Base-by-base conservation (phyloP, 1,140 invertebrate species). In the Papilio glaucus region DNA sequence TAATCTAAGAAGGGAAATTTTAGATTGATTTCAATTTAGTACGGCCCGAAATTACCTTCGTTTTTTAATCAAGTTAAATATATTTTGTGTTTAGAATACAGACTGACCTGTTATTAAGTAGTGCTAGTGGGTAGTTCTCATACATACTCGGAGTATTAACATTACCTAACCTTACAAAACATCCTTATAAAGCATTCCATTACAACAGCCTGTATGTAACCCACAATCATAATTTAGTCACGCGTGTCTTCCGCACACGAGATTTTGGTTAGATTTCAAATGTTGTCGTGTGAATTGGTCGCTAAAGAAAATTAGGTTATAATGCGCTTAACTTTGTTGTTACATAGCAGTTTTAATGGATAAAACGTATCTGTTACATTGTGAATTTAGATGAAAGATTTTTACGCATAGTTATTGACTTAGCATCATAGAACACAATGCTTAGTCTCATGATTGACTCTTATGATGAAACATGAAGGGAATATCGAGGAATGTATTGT, bases 171-270 rank as follows among this genome's bases (percentile, higher is more conserved):
- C 0, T 49, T 10, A 49, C 45, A 49, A 49, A 49, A 49, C 15
- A 6, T 49, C 15, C 39, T 18, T 33, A 33, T 49, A 49, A 18
- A 49, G 15, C 5, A 9, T 2, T 49, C 15, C 10, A 60, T 60
- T 60, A 57, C 53, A 26, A 29, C 53, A 26, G 3, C 13, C 39
- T 12, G 13, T 29, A 10, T 38, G 7, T 62, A 10, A 18, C 33
- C 15, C n/a, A 62, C n/a, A 78, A 81, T 81, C 71, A 75, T 75
- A 13, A 72, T 74, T 73, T 76, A 73, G 76, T 72, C 72, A 77
- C 77, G 73, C 72, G 63, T 75, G 73, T 68, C 57, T 24, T 41
- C 57, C 21, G 57, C 38, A 61, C 72, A 77, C 75, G 75, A 72
- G 49, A 33, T 62, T 33, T 62, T 21, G 61, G 26, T 37, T 33